A percentile compares a stretch with the other conserved stretches of the same genome.
phyloP scores from a whole-genome alignment of 2,797 vertebrate species.

The Spea hammondii region DNA sequence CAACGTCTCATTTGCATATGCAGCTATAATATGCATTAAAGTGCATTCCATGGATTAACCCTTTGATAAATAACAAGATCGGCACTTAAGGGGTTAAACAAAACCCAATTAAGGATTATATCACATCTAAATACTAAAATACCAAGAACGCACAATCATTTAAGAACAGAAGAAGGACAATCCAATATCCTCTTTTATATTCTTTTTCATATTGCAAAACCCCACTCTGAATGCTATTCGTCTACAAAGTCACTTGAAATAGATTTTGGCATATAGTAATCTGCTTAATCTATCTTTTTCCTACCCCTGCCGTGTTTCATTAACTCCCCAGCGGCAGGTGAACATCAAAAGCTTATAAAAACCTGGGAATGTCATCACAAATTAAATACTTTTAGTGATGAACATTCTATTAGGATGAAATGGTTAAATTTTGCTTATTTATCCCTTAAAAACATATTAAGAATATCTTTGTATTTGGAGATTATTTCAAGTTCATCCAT shows the following conservation, averaged over 20 bases:
- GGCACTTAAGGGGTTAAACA: no score
- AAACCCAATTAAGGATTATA: no score
- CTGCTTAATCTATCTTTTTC: constrained; percentile 62
- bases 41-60: no score
- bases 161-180: neutral
- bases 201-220: constrained; percentile 53
- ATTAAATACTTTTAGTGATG: constrained; percentile 11
- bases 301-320: constrained; percentile 53
- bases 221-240: constrained; percentile 63
- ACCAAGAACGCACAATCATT: neutral
- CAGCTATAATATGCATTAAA: no score
- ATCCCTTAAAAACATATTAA: neutral
- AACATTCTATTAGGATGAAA: constrained; percentile 11
- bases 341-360: constrained; percentile 39
- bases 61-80: no score
- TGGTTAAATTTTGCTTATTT: constrained; percentile 18
- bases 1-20: no score
- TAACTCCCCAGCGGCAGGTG: constrained; percentile 35
- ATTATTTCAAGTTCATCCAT: no score
- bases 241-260: constrained; percentile 61
- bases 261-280: constrained; percentile 61
- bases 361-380: constrained; percentile 24
- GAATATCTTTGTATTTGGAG: no score
- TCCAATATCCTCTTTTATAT: constrained; percentile 24
- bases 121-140: no score